These are phyloP conservation scores for Lindbergichthys nudifrons DNA, from an alignment of 2,797 vertebrate genomes.

Conservation along the genomic window DNA sequence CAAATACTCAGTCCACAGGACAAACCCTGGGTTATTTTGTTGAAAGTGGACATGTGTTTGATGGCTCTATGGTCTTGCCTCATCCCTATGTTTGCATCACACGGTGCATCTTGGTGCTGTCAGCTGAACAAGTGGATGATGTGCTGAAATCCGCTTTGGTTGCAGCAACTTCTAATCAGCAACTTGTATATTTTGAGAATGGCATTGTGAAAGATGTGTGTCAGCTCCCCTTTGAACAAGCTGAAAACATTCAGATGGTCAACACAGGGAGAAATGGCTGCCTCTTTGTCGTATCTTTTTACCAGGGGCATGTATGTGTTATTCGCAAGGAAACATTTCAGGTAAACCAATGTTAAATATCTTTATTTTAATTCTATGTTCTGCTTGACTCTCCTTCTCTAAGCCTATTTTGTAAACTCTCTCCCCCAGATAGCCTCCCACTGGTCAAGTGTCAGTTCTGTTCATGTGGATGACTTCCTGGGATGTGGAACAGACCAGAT, in stretches of 20 bases:
- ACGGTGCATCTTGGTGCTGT: slow-evolving; percentile 80
- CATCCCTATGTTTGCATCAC: slow-evolving; percentile 87
- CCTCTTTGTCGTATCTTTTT: slow-evolving; percentile 86
- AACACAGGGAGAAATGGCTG: slow-evolving; percentile 79
- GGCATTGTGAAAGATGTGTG: slow-evolving; percentile 86
- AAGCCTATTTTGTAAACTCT: slow-evolving; percentile 3
- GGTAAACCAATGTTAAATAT: slow-evolving; percentile 69
- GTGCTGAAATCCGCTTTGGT: slow-evolving; percentile 80
- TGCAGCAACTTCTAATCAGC: slow-evolving; percentile 85
- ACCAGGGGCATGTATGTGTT: slow-evolving; percentile 83
- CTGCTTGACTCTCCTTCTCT: background rate
- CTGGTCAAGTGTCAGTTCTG: slow-evolving; percentile 86
- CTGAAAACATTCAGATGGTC: slow-evolving; percentile 82
- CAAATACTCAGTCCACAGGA: slow-evolving; percentile 52
- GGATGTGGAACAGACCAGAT: slow-evolving; percentile 92
- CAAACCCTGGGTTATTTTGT: slow-evolving; percentile 82
- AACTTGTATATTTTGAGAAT: slow-evolving; percentile 90
- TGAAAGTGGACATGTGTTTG: slow-evolving; percentile 78
- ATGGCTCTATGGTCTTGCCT: slow-evolving; percentile 84
- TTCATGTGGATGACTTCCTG: slow-evolving; percentile 92
- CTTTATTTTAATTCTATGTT: background rate
- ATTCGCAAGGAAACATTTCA: slow-evolving; percentile 89
- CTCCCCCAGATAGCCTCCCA: slow-evolving; percentile 85
- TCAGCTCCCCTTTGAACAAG: slow-evolving; percentile 87
- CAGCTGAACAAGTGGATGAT: slow-evolving; percentile 63